Percentiles rank a stretch among this genome's conserved stretches.
These are phyloP conservation scores for Lithobius niger DNA, from an alignment of 1,140 invertebrate species.

Conservation along the genomic window DNA sequence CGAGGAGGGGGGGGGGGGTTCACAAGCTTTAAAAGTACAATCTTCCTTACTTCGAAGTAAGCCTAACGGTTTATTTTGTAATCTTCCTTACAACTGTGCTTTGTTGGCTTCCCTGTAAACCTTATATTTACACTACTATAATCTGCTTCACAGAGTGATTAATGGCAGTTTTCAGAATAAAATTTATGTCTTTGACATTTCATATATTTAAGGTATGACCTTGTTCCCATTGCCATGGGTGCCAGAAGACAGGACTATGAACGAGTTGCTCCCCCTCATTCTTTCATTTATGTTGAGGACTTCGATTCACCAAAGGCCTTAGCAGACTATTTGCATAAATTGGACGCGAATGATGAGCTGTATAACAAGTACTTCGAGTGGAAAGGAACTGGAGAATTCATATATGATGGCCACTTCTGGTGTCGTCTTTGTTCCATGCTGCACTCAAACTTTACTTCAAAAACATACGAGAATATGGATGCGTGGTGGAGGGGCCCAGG, in stretches of 20 bases:
- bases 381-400: conserved; percentile 77
- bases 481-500: conserved; percentile 66
- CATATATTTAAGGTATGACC: conserved; percentile 24
- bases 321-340: conserved; percentile 24
- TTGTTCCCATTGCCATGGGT: conserved; percentile 38
- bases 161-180: no score
- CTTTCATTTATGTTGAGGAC: conserved; percentile 31
- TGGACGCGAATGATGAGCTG: conserved; percentile 17
- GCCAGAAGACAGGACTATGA: conserved; percentile 29
- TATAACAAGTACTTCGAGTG: conserved; percentile 25
- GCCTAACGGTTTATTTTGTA: no score
- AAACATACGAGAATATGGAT: conserved; percentile 62
- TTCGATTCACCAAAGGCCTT: conserved; percentile 25
- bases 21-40: no score
- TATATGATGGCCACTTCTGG: conserved; percentile 84
- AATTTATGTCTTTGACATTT: no score
- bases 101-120: no score
- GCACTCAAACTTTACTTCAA: conserved; percentile 44
- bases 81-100: no score
- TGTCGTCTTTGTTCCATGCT: conserved; percentile 86
- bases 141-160: no score
- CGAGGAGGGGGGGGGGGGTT: no score
- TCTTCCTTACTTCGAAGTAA: no score
- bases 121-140: no score
- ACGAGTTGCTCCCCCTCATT: conserved; percentile 25